Conservation (phyloP, 30 jellyfish, hydroid and myxozoan species). For the Hydractinia symbiolongicarpus region DNA sequence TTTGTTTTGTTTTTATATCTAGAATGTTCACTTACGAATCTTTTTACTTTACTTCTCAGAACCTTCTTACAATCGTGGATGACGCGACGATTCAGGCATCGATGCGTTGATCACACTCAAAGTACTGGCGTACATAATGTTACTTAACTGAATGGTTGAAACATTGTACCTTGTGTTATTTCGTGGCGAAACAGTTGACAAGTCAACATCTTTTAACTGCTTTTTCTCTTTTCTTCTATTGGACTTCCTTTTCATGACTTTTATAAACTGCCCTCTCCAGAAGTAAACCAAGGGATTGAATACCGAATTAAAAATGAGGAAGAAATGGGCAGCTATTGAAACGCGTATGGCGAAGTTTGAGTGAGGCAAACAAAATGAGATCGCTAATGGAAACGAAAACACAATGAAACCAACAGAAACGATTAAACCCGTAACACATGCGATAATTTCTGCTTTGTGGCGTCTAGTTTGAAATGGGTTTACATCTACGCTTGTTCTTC, state of each 20-base stretch:
- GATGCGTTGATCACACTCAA: no score
- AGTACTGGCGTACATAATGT: no score
- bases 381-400: constrained; percentile 4
- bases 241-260: background rate
- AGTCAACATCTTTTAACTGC: no score
- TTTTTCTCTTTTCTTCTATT: no score
- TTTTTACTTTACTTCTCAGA: no score
- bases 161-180: no score
- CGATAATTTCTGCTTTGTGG: background rate
- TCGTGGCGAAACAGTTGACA: no score
- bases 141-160: no score
- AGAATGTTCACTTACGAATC: no score
- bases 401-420: constrained; percentile 17
- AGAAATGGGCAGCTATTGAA: background rate
- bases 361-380: background rate
- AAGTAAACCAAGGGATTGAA: background rate
- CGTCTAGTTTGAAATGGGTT: background rate
- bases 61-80: no score
- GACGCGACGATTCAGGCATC: no score
- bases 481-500: background rate
- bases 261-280: background rate
- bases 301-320: background rate
- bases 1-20: no score
- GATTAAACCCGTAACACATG: background rate
- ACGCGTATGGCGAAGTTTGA: background rate